Evolutionary conservation across 2,113 vertebrate species (phyloP).

Genomic region (Myiagra hebetior): DNA sequence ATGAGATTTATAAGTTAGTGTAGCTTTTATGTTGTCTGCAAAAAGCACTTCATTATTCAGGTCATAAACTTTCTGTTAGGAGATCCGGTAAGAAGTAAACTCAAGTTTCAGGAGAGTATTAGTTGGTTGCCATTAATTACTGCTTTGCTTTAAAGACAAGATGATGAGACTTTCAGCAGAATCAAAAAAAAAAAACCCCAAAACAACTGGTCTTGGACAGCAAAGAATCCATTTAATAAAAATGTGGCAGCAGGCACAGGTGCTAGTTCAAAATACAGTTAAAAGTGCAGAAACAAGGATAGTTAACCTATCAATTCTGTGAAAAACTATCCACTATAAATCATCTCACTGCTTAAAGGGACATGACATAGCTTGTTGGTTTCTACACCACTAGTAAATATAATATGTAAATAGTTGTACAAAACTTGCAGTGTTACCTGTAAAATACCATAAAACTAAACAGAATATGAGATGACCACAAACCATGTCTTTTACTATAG

Average conservation of each 20-base stretch:
- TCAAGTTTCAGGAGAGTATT: not conserved
- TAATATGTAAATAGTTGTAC: not conserved
- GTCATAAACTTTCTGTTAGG: constrained; percentile 1
- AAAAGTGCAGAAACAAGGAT: not conserved
- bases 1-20: not conserved
- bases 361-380: not conserved
- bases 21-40: constrained; percentile 8
- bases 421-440: not conserved
- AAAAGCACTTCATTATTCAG: constrained; percentile 11
- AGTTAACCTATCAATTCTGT: not conserved
- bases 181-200: not conserved
- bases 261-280: not conserved
- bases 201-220: not conserved
- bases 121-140: not conserved
- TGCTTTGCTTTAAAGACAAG: not conserved
- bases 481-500: not conserved
- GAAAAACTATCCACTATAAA: not conserved
- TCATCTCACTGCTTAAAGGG: not conserved
- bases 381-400: not conserved
- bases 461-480: not conserved
- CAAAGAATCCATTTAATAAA: not conserved
- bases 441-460: not conserved
- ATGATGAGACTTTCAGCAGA: not conserved
- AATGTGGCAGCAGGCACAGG: not conserved
- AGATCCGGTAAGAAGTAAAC: not conserved